Evolutionary conservation across 1,140 invertebrate species (phyloP).

Genomic region (Elysia chlorotica): DNA sequence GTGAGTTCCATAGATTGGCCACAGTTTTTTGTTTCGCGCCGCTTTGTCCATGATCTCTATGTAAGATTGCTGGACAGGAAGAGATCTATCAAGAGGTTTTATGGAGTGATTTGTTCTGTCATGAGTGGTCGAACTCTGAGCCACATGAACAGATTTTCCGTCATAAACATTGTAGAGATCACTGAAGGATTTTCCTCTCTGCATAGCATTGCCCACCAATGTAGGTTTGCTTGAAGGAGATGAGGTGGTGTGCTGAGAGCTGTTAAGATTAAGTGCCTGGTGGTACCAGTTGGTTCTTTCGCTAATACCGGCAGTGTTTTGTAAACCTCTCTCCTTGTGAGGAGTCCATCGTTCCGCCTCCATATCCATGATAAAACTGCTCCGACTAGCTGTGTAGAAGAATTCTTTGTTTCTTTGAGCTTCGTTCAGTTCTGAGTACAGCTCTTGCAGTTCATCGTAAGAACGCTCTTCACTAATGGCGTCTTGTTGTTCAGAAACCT

Average conservation of each 20-base stretch:
- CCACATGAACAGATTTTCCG: too few species aligned
- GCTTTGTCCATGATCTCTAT: conserved; percentile 30
- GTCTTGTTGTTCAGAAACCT: too few species aligned
- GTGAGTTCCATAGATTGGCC: conserved; percentile 44
- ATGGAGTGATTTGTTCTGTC: too few species aligned
- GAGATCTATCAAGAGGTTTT: too few species aligned
- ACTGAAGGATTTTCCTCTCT: conserved; percentile 24
- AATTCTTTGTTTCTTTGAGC: conserved; percentile 84
- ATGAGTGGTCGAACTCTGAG: too few species aligned
- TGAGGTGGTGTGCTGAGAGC: too few species aligned
- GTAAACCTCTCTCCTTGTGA: conserved; percentile 76
- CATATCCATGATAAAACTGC: conserved; percentile 72
- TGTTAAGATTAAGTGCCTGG: conserved; percentile 1
- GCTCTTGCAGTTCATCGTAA: conserved; percentile 76
- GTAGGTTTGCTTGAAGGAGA: not conserved
- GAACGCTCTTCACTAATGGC: too few species aligned
- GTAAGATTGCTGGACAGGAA: conserved; percentile 18
- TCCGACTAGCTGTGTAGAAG: conserved; percentile 73
- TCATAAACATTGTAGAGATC: conserved; percentile 14
- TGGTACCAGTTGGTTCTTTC: conserved; percentile 10
- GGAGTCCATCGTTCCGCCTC: too few species aligned
- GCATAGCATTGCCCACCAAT: not conserved
- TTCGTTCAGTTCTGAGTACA: conserved; percentile 78
- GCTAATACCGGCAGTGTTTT: conserved; percentile 58
- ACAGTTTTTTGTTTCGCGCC: conserved; percentile 14